Percentiles rank a stretch among this genome's conserved stretches.
Conservation (phyloP, 2,888 invertebrate species). For the Drosophila flavopinicola region DNA sequence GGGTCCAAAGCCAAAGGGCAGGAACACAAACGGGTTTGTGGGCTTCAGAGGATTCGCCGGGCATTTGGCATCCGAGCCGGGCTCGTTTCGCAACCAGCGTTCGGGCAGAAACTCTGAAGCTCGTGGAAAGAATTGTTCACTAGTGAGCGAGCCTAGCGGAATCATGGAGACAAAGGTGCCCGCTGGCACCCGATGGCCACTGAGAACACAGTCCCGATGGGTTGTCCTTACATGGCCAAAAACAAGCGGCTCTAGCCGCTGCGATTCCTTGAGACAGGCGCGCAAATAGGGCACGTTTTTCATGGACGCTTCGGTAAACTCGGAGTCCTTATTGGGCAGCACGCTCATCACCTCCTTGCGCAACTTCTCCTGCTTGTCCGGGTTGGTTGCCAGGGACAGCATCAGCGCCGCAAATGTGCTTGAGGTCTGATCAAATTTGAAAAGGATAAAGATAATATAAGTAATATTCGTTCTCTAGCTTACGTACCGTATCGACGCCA, state of each 20-base stretch:
- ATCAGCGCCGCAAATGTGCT: slow-evolving; percentile 62
- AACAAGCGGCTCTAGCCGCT: slow-evolving; percentile 87
- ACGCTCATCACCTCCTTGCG: slow-evolving; percentile 86
- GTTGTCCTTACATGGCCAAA: slow-evolving; percentile 86
- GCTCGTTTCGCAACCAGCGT: slow-evolving; percentile 86
- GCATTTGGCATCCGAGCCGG: slow-evolving; percentile 85
- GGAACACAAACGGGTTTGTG: slow-evolving; percentile 76
- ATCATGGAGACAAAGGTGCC: slow-evolving; percentile 89
- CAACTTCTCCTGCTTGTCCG: slow-evolving; percentile 87
- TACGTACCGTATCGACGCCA: slow-evolving; percentile 89
- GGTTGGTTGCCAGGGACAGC: slow-evolving; percentile 86
- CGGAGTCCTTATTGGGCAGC: slow-evolving; percentile 84
- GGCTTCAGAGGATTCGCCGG: slow-evolving; percentile 88
- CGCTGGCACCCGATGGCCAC: slow-evolving; percentile 88
- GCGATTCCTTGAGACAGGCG: slow-evolving; percentile 90
- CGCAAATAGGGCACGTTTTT: slow-evolving; percentile 87
- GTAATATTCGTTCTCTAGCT: accelerated
- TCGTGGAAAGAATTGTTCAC: slow-evolving; percentile 86
- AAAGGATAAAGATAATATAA: no score
- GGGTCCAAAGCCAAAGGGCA: slow-evolving; percentile 90
- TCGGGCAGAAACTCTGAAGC: slow-evolving; percentile 89
- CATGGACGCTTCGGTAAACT: slow-evolving; percentile 84
- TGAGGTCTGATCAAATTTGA: slow-evolving; percentile 80
- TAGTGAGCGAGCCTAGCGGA: slow-evolving; percentile 85
- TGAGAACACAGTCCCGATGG: slow-evolving; percentile 86